Base-by-base conservation (phyloP, 2,888 invertebrate species). In the Cheilosia scutellata region DNA sequence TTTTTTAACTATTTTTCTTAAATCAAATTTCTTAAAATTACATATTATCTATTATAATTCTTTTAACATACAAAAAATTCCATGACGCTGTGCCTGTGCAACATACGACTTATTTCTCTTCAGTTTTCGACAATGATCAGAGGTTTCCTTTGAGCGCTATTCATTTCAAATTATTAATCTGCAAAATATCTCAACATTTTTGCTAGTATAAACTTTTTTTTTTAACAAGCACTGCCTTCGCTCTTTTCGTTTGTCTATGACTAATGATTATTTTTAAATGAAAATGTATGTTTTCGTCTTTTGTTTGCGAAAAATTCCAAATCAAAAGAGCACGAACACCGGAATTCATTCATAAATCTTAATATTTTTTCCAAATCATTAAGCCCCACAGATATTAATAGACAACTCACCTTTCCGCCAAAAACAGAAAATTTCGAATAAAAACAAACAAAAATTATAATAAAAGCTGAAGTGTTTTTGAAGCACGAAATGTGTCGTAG, bases 301-400 rank as follows among this genome's bases (percentile, higher is more conserved):
- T 47, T 44, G 44, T 49, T 47, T 49, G 40, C 13, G 25, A 49
- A 58, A 75, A 20, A 57, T 33, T 33, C 13, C 33, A 16, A 65
- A 58, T 42, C 47, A 31, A 42, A 31, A n/a, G 42, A 16, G 31
- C 16, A 58, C 42, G 42, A 65, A 60, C 6, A 37, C 27, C 51
- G 60, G 42, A 76, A 66, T 49, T 76, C 76, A 68, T 76, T 76
- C 76, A 76, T 68, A 68, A 76, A 76, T 76, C 60, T 68, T 40
- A 20, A 37, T 25, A 4, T 31, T 44, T 47, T 58, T 25, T 47
- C 9, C 20, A 11, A 37, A 37, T 47, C 16, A 16, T 6, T 5
- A n/a, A 16, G 5, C n/a, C 7, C 7, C n/a, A 44, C 6, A 20
- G 5, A 44, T 44, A 44, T 44, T 20, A 16, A 16, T 44, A 44